phyloP scores from a whole-genome alignment of 2,113 vertebrate species.

The Ophiodon elongatus region DNA sequence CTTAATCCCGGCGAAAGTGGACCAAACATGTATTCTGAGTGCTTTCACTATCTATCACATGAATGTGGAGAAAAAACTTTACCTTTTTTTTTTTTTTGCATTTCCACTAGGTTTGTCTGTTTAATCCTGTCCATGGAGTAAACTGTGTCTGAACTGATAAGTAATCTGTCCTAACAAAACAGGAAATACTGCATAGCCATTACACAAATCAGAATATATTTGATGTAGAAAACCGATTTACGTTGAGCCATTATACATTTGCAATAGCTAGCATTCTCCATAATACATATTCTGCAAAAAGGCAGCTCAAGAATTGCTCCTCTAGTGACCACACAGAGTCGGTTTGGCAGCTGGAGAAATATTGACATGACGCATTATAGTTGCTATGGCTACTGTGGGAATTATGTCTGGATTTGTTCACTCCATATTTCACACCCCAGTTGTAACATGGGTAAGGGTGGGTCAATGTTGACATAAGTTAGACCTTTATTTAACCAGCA shows the following conservation, averaged over 20 bases:
- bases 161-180: slow-evolving; percentile 5
- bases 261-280: neutral
- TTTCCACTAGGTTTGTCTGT: slow-evolving; percentile 20
- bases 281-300: slow-evolving; percentile 3
- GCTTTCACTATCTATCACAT: slow-evolving; percentile 38
- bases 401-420: slow-evolving; percentile 23
- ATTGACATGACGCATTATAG: slow-evolving; percentile 29
- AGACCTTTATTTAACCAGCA: neutral
- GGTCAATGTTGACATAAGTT: slow-evolving; percentile 10
- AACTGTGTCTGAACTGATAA: neutral
- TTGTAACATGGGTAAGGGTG: neutral
- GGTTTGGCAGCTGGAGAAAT: slow-evolving; percentile 42
- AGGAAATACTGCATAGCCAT: neutral
- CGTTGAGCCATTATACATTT: neutral
- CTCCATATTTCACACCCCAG: slow-evolving; percentile 21
- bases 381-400: slow-evolving; percentile 15
- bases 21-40: slow-evolving; percentile 72
- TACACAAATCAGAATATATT: neutral
- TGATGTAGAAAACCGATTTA: slow-evolving; percentile 16
- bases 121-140: slow-evolving; percentile 3
- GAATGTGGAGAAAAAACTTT: slow-evolving; percentile 44
- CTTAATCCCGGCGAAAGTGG: slow-evolving; percentile 78
- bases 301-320: neutral
- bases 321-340: neutral
- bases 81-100: slow-evolving; percentile 10